Evolutionary conservation across 2,888 invertebrate genomes (phyloP), one percentile per base, ranked within the genome.

Genomic region (Phymatocera aterrima): DNA sequence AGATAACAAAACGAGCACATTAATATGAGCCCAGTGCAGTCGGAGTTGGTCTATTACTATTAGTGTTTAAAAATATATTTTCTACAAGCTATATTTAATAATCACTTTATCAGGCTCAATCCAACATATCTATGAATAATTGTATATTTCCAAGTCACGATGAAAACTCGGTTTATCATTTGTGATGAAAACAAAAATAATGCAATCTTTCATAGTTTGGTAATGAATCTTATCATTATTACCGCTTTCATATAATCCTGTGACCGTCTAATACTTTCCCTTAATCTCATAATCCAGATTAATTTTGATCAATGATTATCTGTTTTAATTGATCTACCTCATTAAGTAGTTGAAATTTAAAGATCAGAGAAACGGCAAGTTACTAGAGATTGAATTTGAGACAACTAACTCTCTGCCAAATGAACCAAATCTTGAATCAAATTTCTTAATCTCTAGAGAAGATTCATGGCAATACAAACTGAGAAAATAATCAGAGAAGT

Each of bases 1-100:
- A 75, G 75, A 75, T 75, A 75, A 57, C 40, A 51, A 21, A 51
- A 72, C 24, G 72, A 64, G 64, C 37, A 37, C 64, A 37, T 72
- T 72, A 48, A 72, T 51, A 72, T 51, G 51, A 72, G 72, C 72
- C 21, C 4, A 46, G 43, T 10, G 3, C 8, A 24, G n/a, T n/a
- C n/a, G n/a, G n/a, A n/a, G n/a, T n/a, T n/a, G n/a, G n/a, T n/a
- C n/a, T 48, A 48, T n/a, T 3, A 34, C 28, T 3, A 10, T 48
- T 72, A 34, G 3, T n/a, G 18, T 28, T 37, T 31, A 34, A 24
- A 34, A 72, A 72, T 51, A 51, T 18, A 15, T 1, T 28, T n/a
- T 21, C 28, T 46, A 5, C 4, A 28, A 15, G 10, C 43, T 46
- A 46, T 46, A 46, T 68, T 43, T 68, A 37, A 37, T 64, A 64